phyloP scores from a whole-genome alignment of 2,113 vertebrate species.

The Plecturocebus donacophilus region DNA sequence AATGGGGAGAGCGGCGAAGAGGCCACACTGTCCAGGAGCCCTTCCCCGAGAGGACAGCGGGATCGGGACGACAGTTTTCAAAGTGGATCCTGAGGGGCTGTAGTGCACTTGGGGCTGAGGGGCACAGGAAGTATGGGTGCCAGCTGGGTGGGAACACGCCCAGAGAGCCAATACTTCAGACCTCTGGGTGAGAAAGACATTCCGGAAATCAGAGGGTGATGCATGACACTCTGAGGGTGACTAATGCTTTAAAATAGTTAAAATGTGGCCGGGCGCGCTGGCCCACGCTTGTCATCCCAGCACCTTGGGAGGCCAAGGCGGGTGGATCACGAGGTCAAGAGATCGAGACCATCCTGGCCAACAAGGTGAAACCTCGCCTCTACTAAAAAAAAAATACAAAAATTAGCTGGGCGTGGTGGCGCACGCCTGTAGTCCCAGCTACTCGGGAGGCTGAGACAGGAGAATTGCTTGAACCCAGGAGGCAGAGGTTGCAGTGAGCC shows the following conservation, averaged over 20 bases:
- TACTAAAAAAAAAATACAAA: no score
- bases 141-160: neutral
- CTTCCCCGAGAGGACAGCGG: no score
- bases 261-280: rapidly evolving
- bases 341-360: no score
- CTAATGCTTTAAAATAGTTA: neutral
- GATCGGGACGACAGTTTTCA: neutral
- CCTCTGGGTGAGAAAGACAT: neutral
- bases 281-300: no score
- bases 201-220: rapidly evolving
- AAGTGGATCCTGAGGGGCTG: neutral
- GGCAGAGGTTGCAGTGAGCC: neutral
- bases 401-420: neutral
- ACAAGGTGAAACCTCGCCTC: no score
- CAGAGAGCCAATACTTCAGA: neutral
- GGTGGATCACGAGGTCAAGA: no score
- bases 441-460: neutral
- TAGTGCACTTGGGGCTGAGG: neutral
- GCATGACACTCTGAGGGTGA: rapidly evolving
- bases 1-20: rapidly evolving
- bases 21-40: neutral
- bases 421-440: neutral
- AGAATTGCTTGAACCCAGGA: neutral
- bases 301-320: no score
- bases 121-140: neutral